Percentiles rank a stretch among this genome's conserved stretches.
phyloP scores from a whole-genome alignment of 2,797 vertebrate genomes.

The Carcharodon carcharias region DNA sequence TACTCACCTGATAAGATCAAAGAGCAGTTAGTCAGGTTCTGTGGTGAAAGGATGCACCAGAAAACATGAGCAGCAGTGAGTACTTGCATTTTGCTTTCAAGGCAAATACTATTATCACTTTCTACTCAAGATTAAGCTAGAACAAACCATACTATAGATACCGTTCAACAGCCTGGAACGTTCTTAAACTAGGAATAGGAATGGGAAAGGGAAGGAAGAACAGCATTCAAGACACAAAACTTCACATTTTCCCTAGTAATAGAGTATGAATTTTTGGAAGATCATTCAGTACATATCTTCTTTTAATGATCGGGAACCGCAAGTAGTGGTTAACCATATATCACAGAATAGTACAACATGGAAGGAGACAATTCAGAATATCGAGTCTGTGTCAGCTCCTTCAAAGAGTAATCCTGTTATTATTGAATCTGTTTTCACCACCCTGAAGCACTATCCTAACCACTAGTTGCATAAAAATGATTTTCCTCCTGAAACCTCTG shows the following conservation, averaged over 20 bases:
- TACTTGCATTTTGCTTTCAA: not conserved
- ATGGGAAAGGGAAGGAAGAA: not conserved
- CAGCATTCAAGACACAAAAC: not conserved
- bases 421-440: not conserved
- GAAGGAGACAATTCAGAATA: not conserved
- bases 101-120: not conserved
- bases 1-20: not conserved
- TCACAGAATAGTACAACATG: not conserved
- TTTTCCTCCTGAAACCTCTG: not conserved
- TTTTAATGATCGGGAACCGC: not conserved
- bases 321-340: not conserved
- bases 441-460: not conserved
- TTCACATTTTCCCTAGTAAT: not conserved
- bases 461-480: not conserved
- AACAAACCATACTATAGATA: not conserved
- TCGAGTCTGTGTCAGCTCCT: not conserved
- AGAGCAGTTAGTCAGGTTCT: constrained; percentile 18
- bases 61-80: not conserved
- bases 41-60: not conserved
- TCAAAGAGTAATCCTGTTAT: not conserved
- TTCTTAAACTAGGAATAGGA: not conserved
- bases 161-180: not conserved
- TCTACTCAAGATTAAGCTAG: not conserved
- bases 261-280: not conserved
- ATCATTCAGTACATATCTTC: not conserved